Base-by-base conservation (phyloP, 2,113 vertebrate genomes). In the Synodontis membranacea region DNA sequence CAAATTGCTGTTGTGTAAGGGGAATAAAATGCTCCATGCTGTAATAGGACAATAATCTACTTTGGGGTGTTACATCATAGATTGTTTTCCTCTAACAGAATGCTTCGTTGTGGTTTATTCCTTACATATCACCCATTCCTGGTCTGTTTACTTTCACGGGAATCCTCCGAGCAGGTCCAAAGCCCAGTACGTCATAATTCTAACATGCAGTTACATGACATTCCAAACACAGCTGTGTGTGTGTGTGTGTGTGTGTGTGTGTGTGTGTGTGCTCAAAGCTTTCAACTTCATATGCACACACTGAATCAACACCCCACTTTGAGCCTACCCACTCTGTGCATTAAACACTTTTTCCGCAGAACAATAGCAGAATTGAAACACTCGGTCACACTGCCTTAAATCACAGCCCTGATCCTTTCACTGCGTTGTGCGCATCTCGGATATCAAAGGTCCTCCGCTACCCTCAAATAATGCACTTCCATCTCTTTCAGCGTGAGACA, bases 361-460 rank as follows among this genome's bases (percentile, higher is more conserved):
- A 91, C 86, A 88, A 25, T 75, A 76, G 85, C 88, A 62, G 82
- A 72, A 86, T 83, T 88, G 86, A 88, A 91, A 87, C 68, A 54
- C 74, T 80, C 64, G 44, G 86, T 70, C 85, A 84, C 85, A 88
- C 86, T 7, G 91, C 93, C 91, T 89, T 85, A 90, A 93, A 94
- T 92, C 91, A 91, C 88, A 86, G 89, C 86, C 90, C 88, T 87
- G 89, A 92, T 92, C 91, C 89, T 90, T 93, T 92, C 91, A 93
- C 89, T 87, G 88, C 80, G 74, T 88, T 89, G 58, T 80, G 84
- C 85, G 89, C 91, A 82, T 92, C 93, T 95, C 94, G 86, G 84
- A 94, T 94, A 94, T 95, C 94, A 94, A 94, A 95, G 92, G 91
- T 92, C 89, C 88, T 83, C 58, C 58, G 80, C 34, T n/a, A 46